Conservation (phyloP, 2,888 invertebrate species). For the Girardia tigrina region DNA sequence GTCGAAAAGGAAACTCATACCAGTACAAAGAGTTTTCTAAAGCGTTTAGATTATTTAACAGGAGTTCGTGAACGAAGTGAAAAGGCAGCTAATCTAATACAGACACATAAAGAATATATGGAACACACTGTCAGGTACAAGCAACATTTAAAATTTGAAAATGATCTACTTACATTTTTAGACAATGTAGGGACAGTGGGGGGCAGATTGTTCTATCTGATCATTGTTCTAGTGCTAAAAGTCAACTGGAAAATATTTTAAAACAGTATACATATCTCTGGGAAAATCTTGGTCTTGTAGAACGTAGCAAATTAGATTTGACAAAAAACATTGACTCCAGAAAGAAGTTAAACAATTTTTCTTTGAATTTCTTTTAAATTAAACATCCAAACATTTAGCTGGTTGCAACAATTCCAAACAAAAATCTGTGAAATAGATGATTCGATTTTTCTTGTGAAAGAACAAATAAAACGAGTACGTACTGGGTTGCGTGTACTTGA, state of each 20-base stretch:
- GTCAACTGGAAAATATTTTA: background rate
- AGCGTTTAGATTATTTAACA: background rate
- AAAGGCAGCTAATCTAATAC: background rate
- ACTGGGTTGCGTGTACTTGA: background rate
- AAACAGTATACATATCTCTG: background rate
- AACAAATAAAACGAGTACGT: background rate
- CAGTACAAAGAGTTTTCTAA: background rate
- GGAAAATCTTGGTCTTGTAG: background rate
- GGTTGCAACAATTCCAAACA: slow-evolving; percentile 17
- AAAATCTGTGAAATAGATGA: slow-evolving; percentile 5
- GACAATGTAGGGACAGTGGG: background rate
- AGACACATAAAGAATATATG: slow-evolving; percentile 13
- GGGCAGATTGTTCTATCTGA: background rate
- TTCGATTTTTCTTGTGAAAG: background rate
- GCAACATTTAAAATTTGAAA: background rate
- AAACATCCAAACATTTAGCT: background rate
- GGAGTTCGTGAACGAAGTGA: background rate
- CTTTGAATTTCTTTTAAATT: background rate
- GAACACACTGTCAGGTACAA: slow-evolving; percentile 9
- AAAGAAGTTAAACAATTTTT: background rate
- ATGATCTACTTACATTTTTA: background rate
- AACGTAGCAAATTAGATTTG: background rate
- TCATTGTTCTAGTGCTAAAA: background rate
- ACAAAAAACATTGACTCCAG: background rate
- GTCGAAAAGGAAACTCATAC: background rate